Evolutionary conservation across 2,113 vertebrate species (phyloP), one percentile per base, ranked within the genome.

Genomic region (Toxostoma redivivum): DNA sequence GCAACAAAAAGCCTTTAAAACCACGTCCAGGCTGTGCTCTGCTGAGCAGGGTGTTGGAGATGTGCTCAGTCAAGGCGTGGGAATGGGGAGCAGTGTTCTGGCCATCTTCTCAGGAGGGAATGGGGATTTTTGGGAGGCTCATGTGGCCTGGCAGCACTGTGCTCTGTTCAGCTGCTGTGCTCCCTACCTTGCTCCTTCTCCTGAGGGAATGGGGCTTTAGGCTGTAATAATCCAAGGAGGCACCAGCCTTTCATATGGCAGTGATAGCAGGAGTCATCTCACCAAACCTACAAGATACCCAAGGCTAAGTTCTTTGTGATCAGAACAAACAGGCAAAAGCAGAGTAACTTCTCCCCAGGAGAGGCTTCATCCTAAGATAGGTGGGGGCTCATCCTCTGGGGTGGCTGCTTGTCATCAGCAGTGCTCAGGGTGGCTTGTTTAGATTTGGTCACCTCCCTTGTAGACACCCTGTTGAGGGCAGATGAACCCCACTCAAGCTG

Each of bases 61-160:
- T 62, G 88, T 51, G 91, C 86, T 90, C 82, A 58, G 47, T 11
- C 8, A 5, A 83, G 67, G 88, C 82, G 62, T 97, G 96, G 94
- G 95, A 95, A 90, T 0, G 1, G 3, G 35, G 79, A 92, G 60
- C 82, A 22, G 54, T 0, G 31, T 1, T 16, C 73, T 13, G 76
- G 81, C 69, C 80, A 81, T 80, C 77, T 44, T 50, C 51, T 53
- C 0, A 14, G 77, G 81, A 91, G 24, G 33, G 2, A 20, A 2
- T 2, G 57, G 80, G 73, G 76, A 27, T 17, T 7, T 30, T 2
- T 58, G 76, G 74, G 92, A 78, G 69, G 77, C 28, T 42, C 23
- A 5, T 0, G 5, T 35, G 74, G 21, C 47, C 85, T 45, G 28
- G 61, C 78, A 78, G 64, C 67, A 21, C 54, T 0, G 1, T 6